Evolutionary conservation across 2,797 vertebrate species (phyloP).

Genomic region (Myripristis jacobus): DNA sequence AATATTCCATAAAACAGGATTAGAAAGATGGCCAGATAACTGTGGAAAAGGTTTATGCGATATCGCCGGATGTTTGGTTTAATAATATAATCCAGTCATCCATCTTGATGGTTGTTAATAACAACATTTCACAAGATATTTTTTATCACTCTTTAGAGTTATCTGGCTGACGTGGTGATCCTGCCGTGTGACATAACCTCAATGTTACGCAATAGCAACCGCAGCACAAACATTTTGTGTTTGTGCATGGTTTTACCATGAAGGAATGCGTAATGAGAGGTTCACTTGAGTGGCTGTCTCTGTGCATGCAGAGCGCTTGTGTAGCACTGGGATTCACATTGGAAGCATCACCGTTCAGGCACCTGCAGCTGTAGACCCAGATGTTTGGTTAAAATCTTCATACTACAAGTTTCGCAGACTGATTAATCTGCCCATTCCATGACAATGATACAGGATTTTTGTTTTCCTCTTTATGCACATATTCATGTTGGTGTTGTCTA

Average conservation of each 20-base stretch:
- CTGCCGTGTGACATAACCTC: no score
- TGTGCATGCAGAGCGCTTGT: no score
- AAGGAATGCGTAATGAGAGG: neutral
- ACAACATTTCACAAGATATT: no score
- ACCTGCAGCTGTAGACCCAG: constrained; percentile 27
- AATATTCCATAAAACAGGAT: no score
- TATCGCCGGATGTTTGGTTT: no score
- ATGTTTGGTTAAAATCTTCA: neutral
- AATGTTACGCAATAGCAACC: no score
- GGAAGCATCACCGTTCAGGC: neutral
- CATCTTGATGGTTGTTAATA: no score
- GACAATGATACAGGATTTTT: neutral
- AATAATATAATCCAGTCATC: no score
- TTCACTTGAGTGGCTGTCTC: neutral
- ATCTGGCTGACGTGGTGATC: no score
- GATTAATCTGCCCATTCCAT: neutral
- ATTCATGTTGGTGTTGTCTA: neutral
- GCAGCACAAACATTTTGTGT: neutral
- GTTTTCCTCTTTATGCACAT: neutral
- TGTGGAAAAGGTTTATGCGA: no score
- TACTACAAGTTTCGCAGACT: neutral
- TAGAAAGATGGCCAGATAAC: no score
- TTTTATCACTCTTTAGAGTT: no score
- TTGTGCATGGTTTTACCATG: neutral
- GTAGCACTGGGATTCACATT: neutral